Evolutionary conservation across 2,888 invertebrate species (phyloP).

Genomic region (Lordiphosa fenestrarum): DNA sequence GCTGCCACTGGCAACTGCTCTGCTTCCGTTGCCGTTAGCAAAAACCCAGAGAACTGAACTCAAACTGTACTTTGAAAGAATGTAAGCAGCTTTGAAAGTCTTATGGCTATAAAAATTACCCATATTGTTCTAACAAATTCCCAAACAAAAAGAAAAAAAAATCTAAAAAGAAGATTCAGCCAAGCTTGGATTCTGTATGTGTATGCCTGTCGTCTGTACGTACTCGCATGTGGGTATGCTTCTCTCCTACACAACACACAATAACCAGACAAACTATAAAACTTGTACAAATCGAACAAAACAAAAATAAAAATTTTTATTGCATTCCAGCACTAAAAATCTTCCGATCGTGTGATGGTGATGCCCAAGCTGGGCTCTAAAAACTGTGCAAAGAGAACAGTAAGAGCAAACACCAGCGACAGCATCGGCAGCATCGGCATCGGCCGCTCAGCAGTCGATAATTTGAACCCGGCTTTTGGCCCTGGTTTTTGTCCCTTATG

Average conservation of each 20-base stretch:
- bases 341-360: conserved; percentile 65
- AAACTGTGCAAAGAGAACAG: conserved; percentile 32
- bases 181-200: conserved; percentile 7
- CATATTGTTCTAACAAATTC: too few relatives aligned
- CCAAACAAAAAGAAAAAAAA: too few relatives aligned
- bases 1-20: too few relatives aligned
- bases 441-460: conserved; percentile 15
- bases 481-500: conserved; percentile 20
- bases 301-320: conserved; percentile 68
- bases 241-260: conserved; percentile 61
- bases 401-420: conserved; percentile 13
- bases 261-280: conserved; percentile 71
- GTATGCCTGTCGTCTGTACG: conserved; percentile 2
- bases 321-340: conserved; percentile 73
- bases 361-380: conserved; percentile 47
- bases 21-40: too few relatives aligned
- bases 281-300: conserved; percentile 75
- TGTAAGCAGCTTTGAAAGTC: too few relatives aligned
- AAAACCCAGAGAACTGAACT: too few relatives aligned
- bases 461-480: conserved; percentile 24
- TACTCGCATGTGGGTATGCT: conserved; percentile 21
- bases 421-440: conserved; percentile 14
- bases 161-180: background rate
- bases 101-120: too few relatives aligned
- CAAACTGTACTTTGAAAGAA: too few relatives aligned